Percentiles rank a stretch among this genome's conserved stretches.
Evolutionary conservation across 30 jellyfish, hydroid and myxozoan genomes (phyloP).

Genomic region (Chironex yamaguchii): DNA sequence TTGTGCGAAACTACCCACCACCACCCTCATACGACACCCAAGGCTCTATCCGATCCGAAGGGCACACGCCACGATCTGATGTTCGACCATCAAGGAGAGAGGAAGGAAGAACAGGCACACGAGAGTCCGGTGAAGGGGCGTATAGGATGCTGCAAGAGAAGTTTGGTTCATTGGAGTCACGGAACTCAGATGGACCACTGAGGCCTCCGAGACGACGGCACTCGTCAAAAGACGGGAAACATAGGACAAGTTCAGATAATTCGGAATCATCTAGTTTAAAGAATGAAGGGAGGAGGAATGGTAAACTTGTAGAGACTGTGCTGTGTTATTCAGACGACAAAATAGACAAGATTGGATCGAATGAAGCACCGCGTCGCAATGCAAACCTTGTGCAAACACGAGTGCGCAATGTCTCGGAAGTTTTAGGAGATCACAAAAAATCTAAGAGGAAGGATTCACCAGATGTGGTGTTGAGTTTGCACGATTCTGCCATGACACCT

Average conservation of each 20-base stretch:
- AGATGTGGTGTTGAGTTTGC: background rate
- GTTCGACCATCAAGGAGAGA: background rate
- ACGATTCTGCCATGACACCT: background rate
- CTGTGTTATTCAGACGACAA: conserved; percentile 8
- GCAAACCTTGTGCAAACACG: conserved; percentile 84
- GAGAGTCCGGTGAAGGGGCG: background rate
- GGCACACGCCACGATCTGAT: background rate
- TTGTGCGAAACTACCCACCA: background rate
- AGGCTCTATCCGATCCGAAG: background rate
- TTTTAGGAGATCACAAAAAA: conserved; percentile 66
- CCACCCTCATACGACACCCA: background rate
- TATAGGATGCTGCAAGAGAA: too few species aligned
- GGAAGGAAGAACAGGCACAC: background rate
- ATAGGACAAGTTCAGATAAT: conserved; percentile 4
- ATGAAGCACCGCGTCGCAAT: conserved; percentile 31
- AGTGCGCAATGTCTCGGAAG: conserved; percentile 87
- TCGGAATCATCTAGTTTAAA: conserved; percentile 14
- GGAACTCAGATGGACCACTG: background rate
- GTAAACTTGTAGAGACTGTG: background rate
- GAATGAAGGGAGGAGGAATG: background rate
- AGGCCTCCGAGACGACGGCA: background rate
- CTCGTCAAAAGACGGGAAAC: background rate
- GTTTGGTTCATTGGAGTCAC: background rate
- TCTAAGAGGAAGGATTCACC: conserved; percentile 35
- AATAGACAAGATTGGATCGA: conserved; percentile 8